These are phyloP conservation scores for Colaptes auratus DNA, from an alignment of 2,113 vertebrate genomes.

Conservation along the genomic window DNA sequence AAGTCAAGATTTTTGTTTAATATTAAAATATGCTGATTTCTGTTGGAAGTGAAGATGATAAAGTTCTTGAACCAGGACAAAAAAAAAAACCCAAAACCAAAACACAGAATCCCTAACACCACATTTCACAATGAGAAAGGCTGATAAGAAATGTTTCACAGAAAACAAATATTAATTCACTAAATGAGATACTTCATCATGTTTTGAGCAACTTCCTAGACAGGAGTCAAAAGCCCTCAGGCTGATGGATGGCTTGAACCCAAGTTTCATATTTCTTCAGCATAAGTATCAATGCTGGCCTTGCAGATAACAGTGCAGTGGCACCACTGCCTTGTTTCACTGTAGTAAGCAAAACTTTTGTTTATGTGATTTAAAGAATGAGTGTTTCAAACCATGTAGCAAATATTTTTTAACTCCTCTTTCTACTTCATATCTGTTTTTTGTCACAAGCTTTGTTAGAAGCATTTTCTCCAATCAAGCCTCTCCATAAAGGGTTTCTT, in stretches of 20 bases:
- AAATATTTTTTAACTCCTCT: too few species aligned
- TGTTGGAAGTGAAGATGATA: background rate
- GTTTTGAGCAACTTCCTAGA: background rate
- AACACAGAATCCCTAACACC: background rate
- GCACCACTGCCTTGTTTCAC: background rate
- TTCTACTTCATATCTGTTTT: background rate
- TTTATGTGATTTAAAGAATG: background rate
- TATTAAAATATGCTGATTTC: conserved; percentile 58
- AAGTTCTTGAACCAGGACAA: conserved; percentile 12
- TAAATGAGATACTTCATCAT: background rate
- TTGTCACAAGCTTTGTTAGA: background rate
- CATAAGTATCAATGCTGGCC: background rate
- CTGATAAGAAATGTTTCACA: background rate
- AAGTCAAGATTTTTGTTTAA: conserved; percentile 38
- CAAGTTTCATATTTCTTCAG: conserved; percentile 1
- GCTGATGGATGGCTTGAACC: background rate
- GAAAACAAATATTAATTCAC: background rate
- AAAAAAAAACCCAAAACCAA: background rate
- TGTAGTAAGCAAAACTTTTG: background rate
- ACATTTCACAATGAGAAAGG: background rate
- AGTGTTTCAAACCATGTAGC: background rate
- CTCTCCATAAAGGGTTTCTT: background rate
- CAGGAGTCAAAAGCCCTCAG: background rate
- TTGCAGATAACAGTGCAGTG: background rate
- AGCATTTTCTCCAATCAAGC: background rate